Conservation (phyloP, 2,888 invertebrate species). For the Oegoconia quadripuncta region DNA sequence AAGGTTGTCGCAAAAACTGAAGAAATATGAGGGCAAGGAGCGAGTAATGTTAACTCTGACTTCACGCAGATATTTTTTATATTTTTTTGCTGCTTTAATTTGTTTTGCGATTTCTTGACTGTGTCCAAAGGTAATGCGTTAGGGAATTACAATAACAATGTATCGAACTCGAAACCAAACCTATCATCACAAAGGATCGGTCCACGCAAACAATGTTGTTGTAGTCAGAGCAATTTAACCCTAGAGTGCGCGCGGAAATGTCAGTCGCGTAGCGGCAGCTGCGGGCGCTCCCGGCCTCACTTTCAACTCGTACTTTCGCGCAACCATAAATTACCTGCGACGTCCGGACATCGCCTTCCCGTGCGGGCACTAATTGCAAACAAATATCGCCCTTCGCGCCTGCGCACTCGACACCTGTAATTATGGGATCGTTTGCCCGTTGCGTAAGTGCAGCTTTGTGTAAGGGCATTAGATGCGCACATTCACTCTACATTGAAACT, state of each 20-base stretch:
- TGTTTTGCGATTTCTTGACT: too few relatives aligned
- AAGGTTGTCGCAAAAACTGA: constrained; percentile 21
- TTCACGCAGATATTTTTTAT: too few relatives aligned
- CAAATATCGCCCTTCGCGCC: constrained; percentile 64
- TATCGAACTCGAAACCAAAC: not conserved
- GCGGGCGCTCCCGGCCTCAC: constrained; percentile 38
- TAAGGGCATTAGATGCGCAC: constrained; percentile 37
- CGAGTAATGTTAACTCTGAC: too few relatives aligned
- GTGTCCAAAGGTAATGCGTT: too few relatives aligned
- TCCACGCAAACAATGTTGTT: constrained; percentile 6
- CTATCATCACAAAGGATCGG: not conserved
- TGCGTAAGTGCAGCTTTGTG: constrained; percentile 43
- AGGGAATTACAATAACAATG: not conserved
- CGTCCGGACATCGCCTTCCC: constrained; percentile 50
- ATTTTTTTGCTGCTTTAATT: too few relatives aligned
- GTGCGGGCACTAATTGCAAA: constrained; percentile 58
- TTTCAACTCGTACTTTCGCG: constrained; percentile 29
- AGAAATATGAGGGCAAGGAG: not conserved
- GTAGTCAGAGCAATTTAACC: constrained; percentile 35
- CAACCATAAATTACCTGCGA: constrained; percentile 57
- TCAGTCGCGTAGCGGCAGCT: constrained; percentile 50
- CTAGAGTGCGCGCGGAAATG: constrained; percentile 52
- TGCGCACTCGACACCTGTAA: constrained; percentile 41
- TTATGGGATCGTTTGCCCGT: constrained; percentile 42
- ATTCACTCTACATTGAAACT: constrained; percentile 28